These are phyloP conservation scores for Caenorhabditis afra DNA, from an alignment of 2,888 invertebrate species.

Conservation along the genomic window DNA sequence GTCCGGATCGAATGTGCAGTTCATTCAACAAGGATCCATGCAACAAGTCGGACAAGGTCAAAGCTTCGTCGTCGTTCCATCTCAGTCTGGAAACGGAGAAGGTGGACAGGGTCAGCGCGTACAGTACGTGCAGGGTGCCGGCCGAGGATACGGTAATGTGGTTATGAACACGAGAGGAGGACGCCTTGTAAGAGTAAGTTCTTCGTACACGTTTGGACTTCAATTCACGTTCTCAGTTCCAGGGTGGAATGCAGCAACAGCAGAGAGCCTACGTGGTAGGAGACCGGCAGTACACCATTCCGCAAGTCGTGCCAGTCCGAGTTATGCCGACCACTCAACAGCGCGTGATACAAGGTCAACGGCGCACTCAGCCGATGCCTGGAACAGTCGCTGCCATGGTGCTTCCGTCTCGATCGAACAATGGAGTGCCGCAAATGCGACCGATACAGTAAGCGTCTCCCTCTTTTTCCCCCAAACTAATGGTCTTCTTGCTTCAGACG, in stretches of 20 bases:
- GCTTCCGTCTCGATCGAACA: constrained; percentile 25
- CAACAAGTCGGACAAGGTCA: constrained; percentile 24
- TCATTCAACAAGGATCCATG: constrained; percentile 11
- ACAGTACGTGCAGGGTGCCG: constrained; percentile 24
- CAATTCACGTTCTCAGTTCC: background rate
- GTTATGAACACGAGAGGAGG: constrained; percentile 27
- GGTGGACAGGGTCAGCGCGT: constrained; percentile 24
- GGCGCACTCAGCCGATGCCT: constrained; percentile 28
- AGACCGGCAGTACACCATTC: constrained; percentile 11
- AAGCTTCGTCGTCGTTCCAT: constrained; percentile 31
- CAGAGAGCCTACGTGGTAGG: constrained; percentile 20
- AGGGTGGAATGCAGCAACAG: constrained; percentile 1
- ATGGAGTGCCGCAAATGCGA: constrained; percentile 32
- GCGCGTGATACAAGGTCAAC: constrained; percentile 24
- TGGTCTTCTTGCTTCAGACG: constrained; percentile 23
- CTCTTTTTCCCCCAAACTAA: background rate
- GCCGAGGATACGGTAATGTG: constrained; percentile 12
- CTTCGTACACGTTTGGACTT: too few relatives aligned
- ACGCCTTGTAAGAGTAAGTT: constrained; percentile 25
- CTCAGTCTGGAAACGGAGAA: background rate
- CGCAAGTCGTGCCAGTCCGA: constrained; percentile 36
- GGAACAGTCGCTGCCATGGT: constrained; percentile 60
- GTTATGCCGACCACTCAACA: constrained; percentile 41
- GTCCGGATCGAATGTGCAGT: constrained; percentile 30
- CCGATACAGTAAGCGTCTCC: constrained; percentile 39